Evolutionary conservation across 1,140 invertebrate species (phyloP), one percentile per base, ranked within the genome.

Genomic region (Hycleus cichorii): DNA sequence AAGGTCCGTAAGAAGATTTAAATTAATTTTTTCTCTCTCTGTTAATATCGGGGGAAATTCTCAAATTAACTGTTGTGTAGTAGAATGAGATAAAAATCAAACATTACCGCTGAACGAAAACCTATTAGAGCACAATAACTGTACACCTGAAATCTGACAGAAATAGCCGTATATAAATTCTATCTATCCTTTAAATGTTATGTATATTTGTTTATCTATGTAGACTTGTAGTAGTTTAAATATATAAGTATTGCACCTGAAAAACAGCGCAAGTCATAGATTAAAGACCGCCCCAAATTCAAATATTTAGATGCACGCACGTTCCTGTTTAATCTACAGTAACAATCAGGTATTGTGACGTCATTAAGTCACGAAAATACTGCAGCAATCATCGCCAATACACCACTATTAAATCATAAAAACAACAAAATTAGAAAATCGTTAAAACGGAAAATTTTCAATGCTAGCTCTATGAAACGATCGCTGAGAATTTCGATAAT

Each of bases 1-100:
- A 76, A 76, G 75, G 67, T 68, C 57, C 68, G 70, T 70, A 73
- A 59, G 58, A 52, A 63, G 59, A 38, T 32, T 27, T 47, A 18
- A 18, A 18, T 18, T 18, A 18, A 18, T 18, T 18, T 18, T 18
- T 18, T 18, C 2, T 18, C 18, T 18, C 18, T 18, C 18, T 18
- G 18, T 18, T 18, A 18, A 1, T 18, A 18, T 18, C 18, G 18
- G 18, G 18, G 18, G 18, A 18, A 18, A 18, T 18, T 18, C 18
- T 18, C 18, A 18, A 18, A 18, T 18, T 18, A 18, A 18, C 18
- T 18, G 18, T 18, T 18, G 18, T 18, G 2, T 18, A 18, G 1
- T 18, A 18, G 18, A 18, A 18, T 18, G 18, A 18, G 18, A 32
- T 32, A 5, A 32, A 32, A 32, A 32, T 5, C 32, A 32, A 4